These are phyloP conservation scores for Onthophagus taurus DNA, from an alignment of 1,140 invertebrate species.

Conservation along the genomic window DNA sequence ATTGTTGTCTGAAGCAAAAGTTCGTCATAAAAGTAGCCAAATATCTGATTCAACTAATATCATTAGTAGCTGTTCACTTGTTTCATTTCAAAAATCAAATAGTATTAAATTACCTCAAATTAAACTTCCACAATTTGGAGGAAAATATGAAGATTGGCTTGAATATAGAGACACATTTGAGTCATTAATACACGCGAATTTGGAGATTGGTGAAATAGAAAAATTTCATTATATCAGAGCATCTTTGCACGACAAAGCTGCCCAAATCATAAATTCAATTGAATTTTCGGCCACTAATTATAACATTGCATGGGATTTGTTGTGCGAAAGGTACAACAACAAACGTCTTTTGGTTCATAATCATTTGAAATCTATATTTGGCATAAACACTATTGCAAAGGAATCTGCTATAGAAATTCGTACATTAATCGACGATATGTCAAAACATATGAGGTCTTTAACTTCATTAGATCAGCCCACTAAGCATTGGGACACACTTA, in stretches of 20 bases:
- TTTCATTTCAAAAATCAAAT: too few relatives aligned
- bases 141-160: slow-evolving; percentile 25
- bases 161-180: slow-evolving; percentile 28
- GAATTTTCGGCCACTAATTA: slow-evolving; percentile 26
- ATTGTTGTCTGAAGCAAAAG: too few relatives aligned
- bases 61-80: too few relatives aligned
- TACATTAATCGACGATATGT: background rate
- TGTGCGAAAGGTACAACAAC: slow-evolving; percentile 30
- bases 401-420: slow-evolving; percentile 8
- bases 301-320: slow-evolving; percentile 23
- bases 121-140: slow-evolving; percentile 25
- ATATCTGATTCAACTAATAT: too few relatives aligned
- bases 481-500: background rate
- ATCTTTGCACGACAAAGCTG: slow-evolving; percentile 23
- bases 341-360: slow-evolving; percentile 17
- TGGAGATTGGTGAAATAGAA: slow-evolving; percentile 20
- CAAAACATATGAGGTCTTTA: slow-evolving; percentile 5
- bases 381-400: background rate
- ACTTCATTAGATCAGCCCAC: background rate
- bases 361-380: slow-evolving; percentile 14
- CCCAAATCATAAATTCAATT: slow-evolving; percentile 24
- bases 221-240: slow-evolving; percentile 30
- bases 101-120: slow-evolving; percentile 23
- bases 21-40: too few relatives aligned
- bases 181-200: slow-evolving; percentile 24